These are phyloP conservation scores for Ischnura elegans DNA, from an alignment of 2,888 invertebrate species.

Conservation along the genomic window DNA sequence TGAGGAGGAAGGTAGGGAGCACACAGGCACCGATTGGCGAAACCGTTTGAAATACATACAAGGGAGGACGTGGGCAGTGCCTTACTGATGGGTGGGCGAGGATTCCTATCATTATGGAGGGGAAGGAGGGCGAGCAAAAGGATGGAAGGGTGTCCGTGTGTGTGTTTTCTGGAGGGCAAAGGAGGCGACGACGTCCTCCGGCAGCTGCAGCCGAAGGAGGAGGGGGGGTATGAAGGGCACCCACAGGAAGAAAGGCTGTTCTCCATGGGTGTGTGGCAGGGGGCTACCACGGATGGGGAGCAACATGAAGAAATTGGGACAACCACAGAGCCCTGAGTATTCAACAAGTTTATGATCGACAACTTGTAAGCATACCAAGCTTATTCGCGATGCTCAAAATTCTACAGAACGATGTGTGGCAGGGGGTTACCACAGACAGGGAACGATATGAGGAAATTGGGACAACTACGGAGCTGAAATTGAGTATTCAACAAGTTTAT, in stretches of 20 bases:
- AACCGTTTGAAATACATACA: conserved; percentile 42
- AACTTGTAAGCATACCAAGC: too few species aligned
- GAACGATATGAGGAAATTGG: neutral
- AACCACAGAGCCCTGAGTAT: neutral
- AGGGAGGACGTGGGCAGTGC: conserved; percentile 29
- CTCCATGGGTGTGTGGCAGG: neutral
- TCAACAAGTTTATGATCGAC: too few species aligned
- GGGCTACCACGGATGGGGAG: too few species aligned
- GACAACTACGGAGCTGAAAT: neutral
- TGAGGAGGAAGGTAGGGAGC: neutral
- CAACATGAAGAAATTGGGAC: neutral
- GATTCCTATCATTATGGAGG: conserved; percentile 45
- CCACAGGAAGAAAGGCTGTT: conserved; percentile 7
- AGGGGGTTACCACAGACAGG: too few species aligned
- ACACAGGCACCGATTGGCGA: conserved; percentile 1
- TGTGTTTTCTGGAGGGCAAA: neutral
- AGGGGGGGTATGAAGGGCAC: neutral
- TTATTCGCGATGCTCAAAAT: too few species aligned
- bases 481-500: neutral
- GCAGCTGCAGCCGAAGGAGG: neutral
- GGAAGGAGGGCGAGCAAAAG: neutral
- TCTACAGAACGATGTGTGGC: neutral
- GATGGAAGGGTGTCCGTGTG: neutral
- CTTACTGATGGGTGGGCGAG: conserved; percentile 8
- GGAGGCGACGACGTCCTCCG: neutral